Evolutionary conservation across 2,113 vertebrate genomes (phyloP).

Genomic region (Siniperca chuatsi): DNA sequence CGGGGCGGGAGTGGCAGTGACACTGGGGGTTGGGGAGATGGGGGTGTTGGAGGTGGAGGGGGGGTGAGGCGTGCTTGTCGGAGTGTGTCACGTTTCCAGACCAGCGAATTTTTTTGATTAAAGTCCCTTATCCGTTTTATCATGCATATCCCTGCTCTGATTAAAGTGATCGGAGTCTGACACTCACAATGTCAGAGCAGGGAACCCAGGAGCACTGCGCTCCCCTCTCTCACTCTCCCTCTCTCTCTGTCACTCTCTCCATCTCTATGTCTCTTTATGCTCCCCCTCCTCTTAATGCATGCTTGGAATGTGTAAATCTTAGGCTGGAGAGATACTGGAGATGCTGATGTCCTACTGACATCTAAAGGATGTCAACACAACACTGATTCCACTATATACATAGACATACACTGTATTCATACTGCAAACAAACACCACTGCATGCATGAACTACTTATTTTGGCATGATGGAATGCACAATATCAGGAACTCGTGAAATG

Average conservation of each 20-base stretch:
- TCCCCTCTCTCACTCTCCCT: conserved; percentile 8
- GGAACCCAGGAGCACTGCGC: conserved; percentile 86
- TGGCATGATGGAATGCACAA: neutral
- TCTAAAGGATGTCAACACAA: conserved; percentile 48
- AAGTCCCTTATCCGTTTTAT: conserved; percentile 99
- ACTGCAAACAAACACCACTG: conserved; percentile 12
- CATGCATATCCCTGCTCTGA: conserved; percentile 99
- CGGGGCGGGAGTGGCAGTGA: conserved; percentile 86
- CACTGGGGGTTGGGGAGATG: conserved; percentile 74
- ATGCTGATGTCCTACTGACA: conserved; percentile 64
- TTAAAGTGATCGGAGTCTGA: conserved; percentile 99
- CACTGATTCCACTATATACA: conserved; percentile 12
- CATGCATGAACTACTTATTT: neutral
- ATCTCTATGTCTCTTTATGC: conserved; percentile 38
- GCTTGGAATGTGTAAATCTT: conserved; percentile 93
- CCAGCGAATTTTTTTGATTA: conserved; percentile 99
- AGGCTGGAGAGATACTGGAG: conserved; percentile 43
- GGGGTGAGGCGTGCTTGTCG: conserved; percentile 90
- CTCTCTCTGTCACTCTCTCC: conserved; percentile 40
- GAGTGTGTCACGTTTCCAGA: conserved; percentile 99
- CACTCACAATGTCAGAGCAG: conserved; percentile 98
- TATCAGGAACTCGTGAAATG: neutral
- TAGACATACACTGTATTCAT: neutral
- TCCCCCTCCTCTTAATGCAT: conserved; percentile 76
- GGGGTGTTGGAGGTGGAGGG: neutral